Percentiles rank a stretch among this genome's conserved stretches.
These are phyloP conservation scores for Trachymyrmex septentrionalis DNA, from an alignment of 1,140 invertebrate genomes.

Conservation along the genomic window DNA sequence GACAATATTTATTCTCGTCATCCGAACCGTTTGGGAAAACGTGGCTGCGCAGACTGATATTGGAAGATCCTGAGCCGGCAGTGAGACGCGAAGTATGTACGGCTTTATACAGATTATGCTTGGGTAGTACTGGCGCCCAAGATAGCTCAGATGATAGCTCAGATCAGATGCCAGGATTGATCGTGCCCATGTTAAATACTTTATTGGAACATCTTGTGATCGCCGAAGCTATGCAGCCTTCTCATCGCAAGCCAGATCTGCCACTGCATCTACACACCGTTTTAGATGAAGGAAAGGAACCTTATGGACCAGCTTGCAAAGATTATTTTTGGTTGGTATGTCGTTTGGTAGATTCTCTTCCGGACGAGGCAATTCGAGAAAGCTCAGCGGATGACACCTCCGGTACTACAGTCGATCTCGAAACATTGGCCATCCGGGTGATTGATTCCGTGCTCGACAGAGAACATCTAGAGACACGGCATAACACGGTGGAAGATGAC, in stretches of 20 bases:
- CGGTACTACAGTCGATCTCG: slow-evolving; percentile 89
- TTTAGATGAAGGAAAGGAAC: slow-evolving; percentile 95
- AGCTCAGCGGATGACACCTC: slow-evolving; percentile 87
- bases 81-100: slow-evolving; percentile 96
- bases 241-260: slow-evolving; percentile 85
- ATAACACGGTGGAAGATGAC: slow-evolving; percentile 95
- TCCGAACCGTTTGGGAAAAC: slow-evolving; percentile 88
- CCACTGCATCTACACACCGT: slow-evolving; percentile 87
- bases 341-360: slow-evolving; percentile 94
- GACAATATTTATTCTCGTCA: slow-evolving; percentile 89
- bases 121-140: slow-evolving; percentile 89
- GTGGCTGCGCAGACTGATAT: slow-evolving; percentile 92
- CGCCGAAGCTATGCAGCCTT: slow-evolving; percentile 94
- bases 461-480: slow-evolving; percentile 93
- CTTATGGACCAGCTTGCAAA: slow-evolving; percentile 96
- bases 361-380: slow-evolving; percentile 92
- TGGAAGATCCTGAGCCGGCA: slow-evolving; percentile 94
- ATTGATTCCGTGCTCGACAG: slow-evolving; percentile 91
- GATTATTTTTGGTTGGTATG: slow-evolving; percentile 98
- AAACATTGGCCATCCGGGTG: slow-evolving; percentile 92
- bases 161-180: slow-evolving; percentile 87
- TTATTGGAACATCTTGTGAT: slow-evolving; percentile 93
- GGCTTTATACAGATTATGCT: slow-evolving; percentile 94
- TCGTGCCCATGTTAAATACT: slow-evolving; percentile 93
- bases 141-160: slow-evolving; percentile 86